Evolutionary conservation across 2,797 vertebrate genomes (phyloP).

Genomic region (Squalus acanthias): DNA sequence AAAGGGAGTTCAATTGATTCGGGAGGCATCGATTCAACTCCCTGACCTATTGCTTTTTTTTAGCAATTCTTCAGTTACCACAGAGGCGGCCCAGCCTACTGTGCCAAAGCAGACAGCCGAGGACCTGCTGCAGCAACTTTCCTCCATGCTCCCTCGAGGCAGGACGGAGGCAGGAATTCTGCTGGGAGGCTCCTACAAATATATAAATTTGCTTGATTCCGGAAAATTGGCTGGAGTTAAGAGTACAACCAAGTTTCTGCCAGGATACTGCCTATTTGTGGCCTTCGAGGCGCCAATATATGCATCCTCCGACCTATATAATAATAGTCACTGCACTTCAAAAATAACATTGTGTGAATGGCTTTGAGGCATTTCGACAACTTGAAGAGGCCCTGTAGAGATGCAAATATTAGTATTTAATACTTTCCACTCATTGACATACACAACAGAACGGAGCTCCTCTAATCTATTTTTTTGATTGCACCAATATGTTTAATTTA

Average conservation of each 20-base stretch:
- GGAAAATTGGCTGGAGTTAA: not conserved
- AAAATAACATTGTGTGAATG: not conserved
- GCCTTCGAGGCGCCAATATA: not conserved
- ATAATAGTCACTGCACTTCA: not conserved
- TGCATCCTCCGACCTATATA: not conserved
- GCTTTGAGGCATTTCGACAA: not conserved
- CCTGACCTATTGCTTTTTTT: no score
- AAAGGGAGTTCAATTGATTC: no score
- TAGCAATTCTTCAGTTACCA: no score
- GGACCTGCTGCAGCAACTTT: no score
- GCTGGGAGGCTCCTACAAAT: not conserved
- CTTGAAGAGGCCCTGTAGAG: not conserved
- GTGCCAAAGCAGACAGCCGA: no score
- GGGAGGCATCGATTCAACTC: no score
- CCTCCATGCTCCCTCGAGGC: no score
- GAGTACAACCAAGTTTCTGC: not conserved
- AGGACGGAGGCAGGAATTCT: not conserved
- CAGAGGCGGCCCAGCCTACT: no score
- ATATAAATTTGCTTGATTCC: not conserved
- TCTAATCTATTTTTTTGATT: slow-evolving; percentile 4
- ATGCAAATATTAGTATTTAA: not conserved
- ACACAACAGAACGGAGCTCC: not conserved
- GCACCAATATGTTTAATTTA: not conserved
- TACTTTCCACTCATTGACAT: not conserved
- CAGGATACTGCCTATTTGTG: not conserved